Conservation (phyloP, 2,113 vertebrate genomes). For the Erinaceus europaeus region DNA sequence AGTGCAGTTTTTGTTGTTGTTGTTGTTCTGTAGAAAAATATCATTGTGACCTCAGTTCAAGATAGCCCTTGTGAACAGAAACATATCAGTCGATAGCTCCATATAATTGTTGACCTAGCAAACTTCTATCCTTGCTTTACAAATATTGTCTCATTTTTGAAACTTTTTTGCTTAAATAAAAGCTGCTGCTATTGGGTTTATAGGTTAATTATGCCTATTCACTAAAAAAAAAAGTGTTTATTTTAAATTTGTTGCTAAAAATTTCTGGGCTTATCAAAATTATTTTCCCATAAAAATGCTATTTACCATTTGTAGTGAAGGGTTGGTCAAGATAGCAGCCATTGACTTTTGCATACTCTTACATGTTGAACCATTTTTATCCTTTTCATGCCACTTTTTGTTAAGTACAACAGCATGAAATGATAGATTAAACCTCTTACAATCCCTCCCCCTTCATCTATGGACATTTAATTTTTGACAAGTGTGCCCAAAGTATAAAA, state of each 20-base stretch:
- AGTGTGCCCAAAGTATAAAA: too few species aligned
- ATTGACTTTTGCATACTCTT: neutral
- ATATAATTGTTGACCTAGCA: constrained; percentile 1
- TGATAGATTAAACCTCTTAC: too few species aligned
- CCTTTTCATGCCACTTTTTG: neutral
- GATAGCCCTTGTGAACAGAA: neutral
- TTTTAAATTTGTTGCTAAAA: constrained; percentile 56
- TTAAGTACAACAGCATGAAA: neutral
- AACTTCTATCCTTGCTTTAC: constrained; percentile 41
- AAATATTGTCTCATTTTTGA: constrained; percentile 61
- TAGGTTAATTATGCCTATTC: constrained; percentile 62
- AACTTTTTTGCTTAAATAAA: constrained; percentile 60
- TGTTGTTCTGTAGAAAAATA: constrained; percentile 40
- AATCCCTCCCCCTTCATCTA: too few species aligned
- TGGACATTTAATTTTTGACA: too few species aligned
- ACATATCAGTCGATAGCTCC: neutral
- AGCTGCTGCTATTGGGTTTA: constrained; percentile 28
- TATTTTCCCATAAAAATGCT: neutral
- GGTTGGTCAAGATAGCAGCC: neutral
- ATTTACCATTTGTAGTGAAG: neutral
- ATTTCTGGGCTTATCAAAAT: constrained; percentile 20
- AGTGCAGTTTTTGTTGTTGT: neutral
- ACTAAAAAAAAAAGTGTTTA: constrained; percentile 6
- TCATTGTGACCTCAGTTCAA: neutral
- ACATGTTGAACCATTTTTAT: neutral